These are phyloP conservation scores for Cephus cinctus DNA, from an alignment of 1,140 invertebrate species.

Conservation along the genomic window DNA sequence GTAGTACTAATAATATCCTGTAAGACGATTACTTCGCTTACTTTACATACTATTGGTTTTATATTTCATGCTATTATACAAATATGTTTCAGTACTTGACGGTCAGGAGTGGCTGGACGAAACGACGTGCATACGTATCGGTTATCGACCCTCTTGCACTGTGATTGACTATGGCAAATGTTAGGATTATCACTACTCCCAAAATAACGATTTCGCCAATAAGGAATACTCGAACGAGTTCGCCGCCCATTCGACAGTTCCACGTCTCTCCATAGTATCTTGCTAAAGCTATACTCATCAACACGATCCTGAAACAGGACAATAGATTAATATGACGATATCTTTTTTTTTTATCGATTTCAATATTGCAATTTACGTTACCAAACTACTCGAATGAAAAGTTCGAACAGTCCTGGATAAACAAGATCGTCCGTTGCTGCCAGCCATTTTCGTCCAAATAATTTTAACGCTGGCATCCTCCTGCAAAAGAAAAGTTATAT, in stretches of 20 bases:
- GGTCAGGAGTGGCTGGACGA: slow-evolving; percentile 66
- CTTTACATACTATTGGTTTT: no score
- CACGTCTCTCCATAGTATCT: slow-evolving; percentile 66
- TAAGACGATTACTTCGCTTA: slow-evolving; percentile 28
- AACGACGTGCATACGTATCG: slow-evolving; percentile 64
- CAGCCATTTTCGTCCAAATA: slow-evolving; percentile 77
- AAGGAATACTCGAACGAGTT: slow-evolving; percentile 67
- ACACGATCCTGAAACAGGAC: slow-evolving; percentile 61
- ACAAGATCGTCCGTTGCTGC: slow-evolving; percentile 76
- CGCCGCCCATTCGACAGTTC: slow-evolving; percentile 63
- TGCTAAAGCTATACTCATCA: slow-evolving; percentile 65
- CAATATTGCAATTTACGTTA: slow-evolving; percentile 38
- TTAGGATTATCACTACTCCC: slow-evolving; percentile 60
- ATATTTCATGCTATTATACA: no score
- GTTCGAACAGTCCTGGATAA: slow-evolving; percentile 76
- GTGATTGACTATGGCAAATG: slow-evolving; percentile 67
- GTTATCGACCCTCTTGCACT: slow-evolving; percentile 71
- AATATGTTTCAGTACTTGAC: slow-evolving; percentile 61
- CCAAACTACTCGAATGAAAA: slow-evolving; percentile 71
- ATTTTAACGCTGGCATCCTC: slow-evolving; percentile 71
- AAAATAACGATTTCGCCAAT: slow-evolving; percentile 65
- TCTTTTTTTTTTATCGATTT: background rate
- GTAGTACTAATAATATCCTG: slow-evolving; percentile 69
- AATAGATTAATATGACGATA: background rate
- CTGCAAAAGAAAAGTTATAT: slow-evolving; percentile 21